Percentiles rank a stretch among this genome's conserved stretches.
These are phyloP conservation scores for Spicauda simplicius DNA, from an alignment of 2,888 invertebrate species.

Conservation along the genomic window DNA sequence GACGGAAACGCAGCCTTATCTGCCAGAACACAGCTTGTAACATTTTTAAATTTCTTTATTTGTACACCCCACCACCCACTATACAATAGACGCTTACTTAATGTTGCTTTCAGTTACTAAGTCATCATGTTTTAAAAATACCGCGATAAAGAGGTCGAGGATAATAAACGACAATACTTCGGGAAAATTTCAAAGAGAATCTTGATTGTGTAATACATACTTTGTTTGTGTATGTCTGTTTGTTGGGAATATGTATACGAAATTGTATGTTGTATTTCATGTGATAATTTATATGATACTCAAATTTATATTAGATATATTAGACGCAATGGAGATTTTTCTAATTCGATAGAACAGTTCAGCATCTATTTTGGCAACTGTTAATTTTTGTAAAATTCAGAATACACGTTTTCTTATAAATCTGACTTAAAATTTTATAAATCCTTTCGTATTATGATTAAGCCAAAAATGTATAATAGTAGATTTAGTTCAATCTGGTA, in stretches of 20 bases:
- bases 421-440: too few relatives aligned
- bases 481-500: too few relatives aligned
- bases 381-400: too few relatives aligned
- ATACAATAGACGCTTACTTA: constrained; percentile 82
- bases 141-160: constrained; percentile 71
- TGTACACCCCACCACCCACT: constrained; percentile 76
- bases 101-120: constrained; percentile 84
- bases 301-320: too few relatives aligned
- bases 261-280: too few relatives aligned
- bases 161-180: constrained; percentile 79
- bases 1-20: constrained; percentile 84
- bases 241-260: background rate
- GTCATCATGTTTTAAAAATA: constrained; percentile 83
- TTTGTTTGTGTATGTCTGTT: constrained; percentile 51
- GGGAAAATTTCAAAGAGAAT: constrained; percentile 63
- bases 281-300: too few relatives aligned
- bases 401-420: too few relatives aligned
- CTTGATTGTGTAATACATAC: constrained; percentile 68
- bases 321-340: too few relatives aligned
- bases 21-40: constrained; percentile 81
- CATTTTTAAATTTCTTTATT: constrained; percentile 85
- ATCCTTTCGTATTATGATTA: too few relatives aligned
- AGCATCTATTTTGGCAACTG: too few relatives aligned
- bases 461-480: too few relatives aligned
- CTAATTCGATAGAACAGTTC: too few relatives aligned